Evolutionary conservation across 2,888 invertebrate species (phyloP).

Genomic region (Plagodis pulveraria): DNA sequence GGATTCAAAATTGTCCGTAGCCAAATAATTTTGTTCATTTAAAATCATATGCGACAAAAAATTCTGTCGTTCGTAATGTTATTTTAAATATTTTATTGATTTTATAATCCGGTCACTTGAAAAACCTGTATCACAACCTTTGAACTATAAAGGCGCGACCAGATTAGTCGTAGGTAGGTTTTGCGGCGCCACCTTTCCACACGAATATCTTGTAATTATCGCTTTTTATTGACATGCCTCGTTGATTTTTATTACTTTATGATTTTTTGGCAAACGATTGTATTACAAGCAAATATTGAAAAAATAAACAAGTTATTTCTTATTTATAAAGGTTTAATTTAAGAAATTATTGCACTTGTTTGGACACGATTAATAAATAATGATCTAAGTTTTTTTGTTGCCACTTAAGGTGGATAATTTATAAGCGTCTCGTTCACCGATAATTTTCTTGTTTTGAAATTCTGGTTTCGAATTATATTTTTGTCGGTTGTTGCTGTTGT

Average conservation of each 20-base stretch:
- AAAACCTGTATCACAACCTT: conserved; percentile 69
- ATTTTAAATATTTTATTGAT: conserved; percentile 60
- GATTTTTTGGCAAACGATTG: conserved; percentile 10
- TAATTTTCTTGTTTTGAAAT: conserved; percentile 29
- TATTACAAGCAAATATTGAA: conserved; percentile 13
- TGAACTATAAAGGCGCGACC: conserved; percentile 66
- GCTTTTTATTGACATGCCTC: conserved; percentile 17
- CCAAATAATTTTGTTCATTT: conserved; percentile 32
- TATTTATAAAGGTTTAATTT: conserved; percentile 26
- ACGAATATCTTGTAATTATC: conserved; percentile 13
- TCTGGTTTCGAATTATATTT: conserved; percentile 22
- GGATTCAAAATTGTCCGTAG: conserved; percentile 11
- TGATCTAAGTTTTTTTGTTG: conserved; percentile 23
- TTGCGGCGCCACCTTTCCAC: conserved; percentile 23
- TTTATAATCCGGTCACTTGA: conserved; percentile 56
- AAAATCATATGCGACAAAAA: conserved; percentile 44
- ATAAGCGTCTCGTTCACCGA: conserved; percentile 17
- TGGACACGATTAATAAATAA: conserved; percentile 26
- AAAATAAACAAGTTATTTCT: conserved; percentile 16
- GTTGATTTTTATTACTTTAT: conserved; percentile 16
- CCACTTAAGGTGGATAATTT: conserved; percentile 23
- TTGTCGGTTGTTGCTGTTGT: conserved; percentile 31
- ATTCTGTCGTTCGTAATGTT: conserved; percentile 48
- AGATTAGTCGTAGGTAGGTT: conserved; percentile 27
- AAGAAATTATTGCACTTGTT: conserved; percentile 26